phyloP scores from a whole-genome alignment of 2,797 vertebrate species.

The Rousettus madagascariensis region DNA sequence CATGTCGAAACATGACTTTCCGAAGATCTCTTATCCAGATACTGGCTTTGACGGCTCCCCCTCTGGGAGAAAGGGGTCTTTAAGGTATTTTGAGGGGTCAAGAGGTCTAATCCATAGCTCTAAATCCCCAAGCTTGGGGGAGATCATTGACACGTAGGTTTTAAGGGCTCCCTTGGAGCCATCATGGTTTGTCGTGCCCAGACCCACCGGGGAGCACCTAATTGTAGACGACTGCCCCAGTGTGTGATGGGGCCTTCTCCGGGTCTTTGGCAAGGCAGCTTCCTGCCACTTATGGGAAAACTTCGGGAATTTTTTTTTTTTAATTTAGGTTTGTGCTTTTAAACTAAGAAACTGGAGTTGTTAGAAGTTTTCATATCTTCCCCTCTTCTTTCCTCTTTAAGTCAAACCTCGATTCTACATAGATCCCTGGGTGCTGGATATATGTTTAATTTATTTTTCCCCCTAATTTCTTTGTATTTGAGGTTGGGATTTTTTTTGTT shows the following conservation, averaged over 20 bases:
- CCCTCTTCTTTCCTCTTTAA: neutral
- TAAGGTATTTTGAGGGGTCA: constrained; percentile 42
- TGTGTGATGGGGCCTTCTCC: neutral
- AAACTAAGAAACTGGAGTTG: constrained; percentile 8
- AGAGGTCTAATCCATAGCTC: constrained; percentile 56
- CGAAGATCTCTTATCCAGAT: neutral
- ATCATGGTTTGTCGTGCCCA: constrained; percentile 25
- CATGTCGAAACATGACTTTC: neutral
- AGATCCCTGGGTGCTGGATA: neutral
- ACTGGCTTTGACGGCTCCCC: neutral
- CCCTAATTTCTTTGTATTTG: neutral
- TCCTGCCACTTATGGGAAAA: neutral
- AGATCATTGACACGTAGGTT: constrained; percentile 1
- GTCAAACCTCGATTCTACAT: neutral
- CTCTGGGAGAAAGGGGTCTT: constrained; percentile 47
- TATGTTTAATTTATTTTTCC: neutral
- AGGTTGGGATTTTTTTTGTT: neutral
- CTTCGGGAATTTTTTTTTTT: fast-evolving
- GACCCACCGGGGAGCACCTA: constrained; percentile 1
- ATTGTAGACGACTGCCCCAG: neutral
- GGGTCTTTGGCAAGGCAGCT: neutral
- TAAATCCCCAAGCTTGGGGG: constrained; percentile 17
- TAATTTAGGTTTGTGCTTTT: neutral
- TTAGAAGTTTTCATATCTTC: neutral
- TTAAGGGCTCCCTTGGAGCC: constrained; percentile 54